Base-by-base conservation (phyloP, 2,888 invertebrate genomes). In the Microplitis manilae region DNA sequence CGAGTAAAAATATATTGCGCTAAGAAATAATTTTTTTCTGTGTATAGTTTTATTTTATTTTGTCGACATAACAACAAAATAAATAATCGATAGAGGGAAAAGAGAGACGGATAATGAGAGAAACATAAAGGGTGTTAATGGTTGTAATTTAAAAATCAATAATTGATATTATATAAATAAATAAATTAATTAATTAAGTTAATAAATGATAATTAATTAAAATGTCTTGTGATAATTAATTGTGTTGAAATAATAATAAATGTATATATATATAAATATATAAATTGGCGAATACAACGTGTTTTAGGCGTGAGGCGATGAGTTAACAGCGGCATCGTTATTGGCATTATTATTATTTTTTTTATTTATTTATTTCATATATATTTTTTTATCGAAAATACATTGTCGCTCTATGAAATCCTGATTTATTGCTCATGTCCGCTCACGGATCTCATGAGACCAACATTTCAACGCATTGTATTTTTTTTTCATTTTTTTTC, bases 241-340 rank as follows among this genome's bases (percentile, higher is more conserved):
- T 68, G 68, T 50, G 69, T 69, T 69, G n/a, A 8, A 50, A 50
- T 50, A 50, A 8, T 5, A 41, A 41, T 9, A 41, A 41, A 9
- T 41, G 41, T 41, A 0, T 41, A 9, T 30, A 30, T 30, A 30
- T 30, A 30, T 30, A 30, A 30, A 30, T 30, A 30, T 30, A 30
- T 30, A 30, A 30, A 30, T 30, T 30, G 30, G 30, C 30, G 30
- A 30, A 30, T 30, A 30, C 30, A 30, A 30, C 30, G 30, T 30
- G 30, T 30, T 30, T 30, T 68, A 68, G 68, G 68, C 68, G 41
- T 67, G 41, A 64, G 65, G 76, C 79, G 64, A 75, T 68, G 77
- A 17, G 50, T 77, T 50, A 68, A 41, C 68, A 68, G 41, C 41
- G 68, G 68, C 68, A 68, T 68, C 59, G 30, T 69, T 69, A 69